A percentile compares a stretch with the other conserved stretches of the same genome.
Evolutionary conservation across 1,140 invertebrate species (phyloP).

Genomic region (Drosophila jambulina): DNA sequence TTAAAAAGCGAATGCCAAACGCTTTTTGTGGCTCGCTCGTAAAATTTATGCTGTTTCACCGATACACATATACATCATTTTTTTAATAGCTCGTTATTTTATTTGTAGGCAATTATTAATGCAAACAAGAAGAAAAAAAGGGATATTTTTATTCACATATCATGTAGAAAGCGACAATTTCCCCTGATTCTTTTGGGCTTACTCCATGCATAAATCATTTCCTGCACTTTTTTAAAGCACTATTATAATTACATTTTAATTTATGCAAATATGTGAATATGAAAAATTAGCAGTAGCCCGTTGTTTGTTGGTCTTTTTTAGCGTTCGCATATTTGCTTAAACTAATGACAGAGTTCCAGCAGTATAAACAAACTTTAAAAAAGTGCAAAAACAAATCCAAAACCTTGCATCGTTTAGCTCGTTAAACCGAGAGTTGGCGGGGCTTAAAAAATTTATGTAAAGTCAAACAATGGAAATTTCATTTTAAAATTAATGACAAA

Average conservation of each 20-base stretch:
- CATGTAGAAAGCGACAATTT: slow-evolving; percentile 54
- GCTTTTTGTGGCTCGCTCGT: slow-evolving; percentile 11
- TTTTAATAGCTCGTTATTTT: slow-evolving; percentile 78
- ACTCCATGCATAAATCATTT: slow-evolving; percentile 79
- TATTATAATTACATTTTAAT: slow-evolving; percentile 84
- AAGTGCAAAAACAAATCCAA: slow-evolving; percentile 36
- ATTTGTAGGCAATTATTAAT: slow-evolving; percentile 82
- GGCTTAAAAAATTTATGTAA: slow-evolving; percentile 25
- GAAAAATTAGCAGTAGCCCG: slow-evolving; percentile 65
- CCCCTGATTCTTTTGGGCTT: slow-evolving; percentile 59
- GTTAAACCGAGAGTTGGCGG: slow-evolving; percentile 22
- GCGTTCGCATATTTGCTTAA: slow-evolving; percentile 51
- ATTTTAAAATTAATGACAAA: slow-evolving; percentile 52
- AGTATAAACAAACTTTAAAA: slow-evolving; percentile 11
- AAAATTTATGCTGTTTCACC: slow-evolving; percentile 40
- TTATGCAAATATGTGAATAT: slow-evolving; percentile 76
- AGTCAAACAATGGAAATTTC: slow-evolving; percentile 31
- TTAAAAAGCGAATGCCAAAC: slow-evolving; percentile 70
- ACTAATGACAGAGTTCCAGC: slow-evolving; percentile 67
- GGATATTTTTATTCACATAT: slow-evolving; percentile 52
- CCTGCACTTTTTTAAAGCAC: slow-evolving; percentile 54
- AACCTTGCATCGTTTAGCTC: slow-evolving; percentile 27
- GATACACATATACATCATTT: slow-evolving; percentile 27
- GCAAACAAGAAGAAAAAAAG: slow-evolving; percentile 58
- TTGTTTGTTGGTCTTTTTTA: slow-evolving; percentile 21